Conservation (phyloP, 2,888 invertebrate genomes). For the Psococerastis gibbosa region DNA sequence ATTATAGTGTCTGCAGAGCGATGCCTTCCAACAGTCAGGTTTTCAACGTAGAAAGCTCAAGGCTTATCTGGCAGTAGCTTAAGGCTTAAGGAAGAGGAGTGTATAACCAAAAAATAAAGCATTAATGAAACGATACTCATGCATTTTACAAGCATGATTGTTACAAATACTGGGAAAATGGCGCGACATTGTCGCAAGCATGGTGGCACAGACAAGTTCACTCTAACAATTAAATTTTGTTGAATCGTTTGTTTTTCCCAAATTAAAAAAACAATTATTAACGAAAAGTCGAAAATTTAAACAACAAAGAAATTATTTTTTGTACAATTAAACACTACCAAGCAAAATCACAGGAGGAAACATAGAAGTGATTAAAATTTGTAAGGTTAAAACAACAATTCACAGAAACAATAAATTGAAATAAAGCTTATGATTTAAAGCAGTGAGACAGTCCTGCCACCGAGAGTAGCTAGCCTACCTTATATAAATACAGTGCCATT, state of each 20-base stretch:
- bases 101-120: constrained; percentile 24
- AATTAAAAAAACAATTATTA: constrained; percentile 22
- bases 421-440: neutral
- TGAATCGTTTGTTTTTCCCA: no score
- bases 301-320: constrained; percentile 11
- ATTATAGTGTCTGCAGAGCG: no score
- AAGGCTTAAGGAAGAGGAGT: constrained; percentile 14
- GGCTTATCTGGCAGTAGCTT: no score
- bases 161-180: constrained; percentile 46
- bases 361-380: neutral
- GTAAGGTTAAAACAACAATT: neutral
- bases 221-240: no score
- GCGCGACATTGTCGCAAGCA: constrained; percentile 6
- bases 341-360: neutral
- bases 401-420: neutral
- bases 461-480: constrained; percentile 6
- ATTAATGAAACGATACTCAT: constrained; percentile 66
- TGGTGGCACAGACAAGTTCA: constrained; percentile 26
- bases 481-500: constrained; percentile 8
- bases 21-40: no score
- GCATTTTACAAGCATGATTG: constrained; percentile 73
- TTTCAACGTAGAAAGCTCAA: no score
- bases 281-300: constrained; percentile 20
- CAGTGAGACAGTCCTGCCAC: neutral
- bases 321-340: neutral